phyloP scores from a whole-genome alignment of 2,113 vertebrate genomes.

The Montifringilla adamsi region DNA sequence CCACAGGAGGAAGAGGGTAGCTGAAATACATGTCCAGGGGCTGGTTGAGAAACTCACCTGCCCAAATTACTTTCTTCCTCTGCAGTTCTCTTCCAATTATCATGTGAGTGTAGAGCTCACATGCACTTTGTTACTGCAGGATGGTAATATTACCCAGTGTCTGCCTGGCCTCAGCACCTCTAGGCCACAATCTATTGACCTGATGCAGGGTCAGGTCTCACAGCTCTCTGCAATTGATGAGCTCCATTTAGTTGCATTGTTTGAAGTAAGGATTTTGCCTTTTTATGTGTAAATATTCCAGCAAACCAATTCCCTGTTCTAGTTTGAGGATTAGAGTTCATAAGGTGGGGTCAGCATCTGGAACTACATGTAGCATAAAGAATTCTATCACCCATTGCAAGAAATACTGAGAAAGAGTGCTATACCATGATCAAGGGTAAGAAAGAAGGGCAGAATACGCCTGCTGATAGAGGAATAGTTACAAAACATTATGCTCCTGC shows the following conservation, averaged over 20 bases:
- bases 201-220: background rate
- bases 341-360: background rate
- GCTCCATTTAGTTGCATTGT: background rate
- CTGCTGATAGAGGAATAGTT: background rate
- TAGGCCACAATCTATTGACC: background rate
- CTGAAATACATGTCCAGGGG: fast-evolving
- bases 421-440: background rate
- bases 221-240: background rate
- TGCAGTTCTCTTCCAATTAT: background rate
- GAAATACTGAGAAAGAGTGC: background rate
- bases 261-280: background rate
- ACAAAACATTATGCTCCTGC: background rate
- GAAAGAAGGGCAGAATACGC: background rate
- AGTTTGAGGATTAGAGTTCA: background rate
- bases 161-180: background rate
- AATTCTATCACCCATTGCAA: background rate
- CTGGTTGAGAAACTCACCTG: background rate
- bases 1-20: background rate
- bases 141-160: background rate
- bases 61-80: background rate
- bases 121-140: background rate
- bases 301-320: background rate
- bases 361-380: background rate
- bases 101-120: background rate
- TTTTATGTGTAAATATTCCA: background rate